These are phyloP conservation scores for Pollenia amentaria DNA, from an alignment of 2,888 invertebrate genomes.

Conservation along the genomic window DNA sequence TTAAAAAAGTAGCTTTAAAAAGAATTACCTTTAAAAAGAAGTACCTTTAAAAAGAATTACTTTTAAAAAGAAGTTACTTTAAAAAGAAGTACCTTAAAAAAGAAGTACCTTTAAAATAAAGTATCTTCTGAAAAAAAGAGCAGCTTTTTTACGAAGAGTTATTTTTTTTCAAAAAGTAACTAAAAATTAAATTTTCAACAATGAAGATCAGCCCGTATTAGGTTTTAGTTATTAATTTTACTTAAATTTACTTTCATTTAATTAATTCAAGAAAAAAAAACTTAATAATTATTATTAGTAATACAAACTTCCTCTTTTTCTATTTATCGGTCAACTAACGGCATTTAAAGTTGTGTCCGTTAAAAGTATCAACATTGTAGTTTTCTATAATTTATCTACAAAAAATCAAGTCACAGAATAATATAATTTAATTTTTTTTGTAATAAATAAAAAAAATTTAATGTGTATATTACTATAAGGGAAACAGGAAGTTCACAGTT, in stretches of 20 bases:
- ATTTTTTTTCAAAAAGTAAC: too few relatives aligned
- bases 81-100: background rate
- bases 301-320: constrained; percentile 6
- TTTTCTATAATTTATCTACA: constrained; percentile 9
- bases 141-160: too few relatives aligned
- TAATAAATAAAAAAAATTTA: constrained; percentile 19
- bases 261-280: background rate
- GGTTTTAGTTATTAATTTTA: background rate
- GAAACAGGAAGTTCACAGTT: constrained; percentile 72
- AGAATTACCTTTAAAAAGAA: background rate
- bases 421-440: constrained; percentile 23
- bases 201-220: too few relatives aligned
- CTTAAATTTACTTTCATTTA: background rate
- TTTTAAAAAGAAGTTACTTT: background rate
- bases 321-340: constrained; percentile 34
- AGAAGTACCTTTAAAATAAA: background rate
- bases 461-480: constrained; percentile 30
- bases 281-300: background rate
- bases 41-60: background rate
- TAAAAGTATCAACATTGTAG: background rate
- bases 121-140: too few relatives aligned
- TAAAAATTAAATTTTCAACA: too few relatives aligned
- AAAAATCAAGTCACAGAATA: background rate
- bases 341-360: constrained; percentile 12
- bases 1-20: too few relatives aligned